Base-by-base conservation (phyloP, 2,113 vertebrate species). In the Cyphomyrus plagiostoma region DNA sequence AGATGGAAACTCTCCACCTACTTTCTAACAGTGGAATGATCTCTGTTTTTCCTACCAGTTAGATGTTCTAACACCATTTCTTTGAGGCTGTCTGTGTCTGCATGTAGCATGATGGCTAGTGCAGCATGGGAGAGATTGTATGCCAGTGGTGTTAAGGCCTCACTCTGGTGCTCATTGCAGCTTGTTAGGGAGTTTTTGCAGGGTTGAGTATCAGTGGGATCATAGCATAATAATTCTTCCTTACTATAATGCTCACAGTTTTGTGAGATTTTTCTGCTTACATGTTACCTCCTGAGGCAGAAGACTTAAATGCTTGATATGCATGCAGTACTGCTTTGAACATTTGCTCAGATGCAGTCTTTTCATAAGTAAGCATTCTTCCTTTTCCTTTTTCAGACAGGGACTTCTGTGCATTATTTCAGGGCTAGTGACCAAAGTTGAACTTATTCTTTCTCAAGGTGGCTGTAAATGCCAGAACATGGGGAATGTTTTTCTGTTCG, bases 91-190 rank as follows among this genome's bases (percentile, higher is more conserved):
- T 74, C 62, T 35, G 84, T 62, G 10, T 30, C 49, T 87, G 89
- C 89, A 90, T 87, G 89, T 13, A 42, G 89, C 89, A 90, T 90
- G 89, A 30, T 11, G 30, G 26, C 85, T 58, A 39, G 46, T 50
- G 9, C 45, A n/a, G 9, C 39, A 5, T 19, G 19, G 15, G 39
- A 42, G 48, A 53, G n/a, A 30, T n/a, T 45, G 6, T 39, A 15
- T 4, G 11, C 3, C 26, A 35, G 35, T n/a, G 42, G n/a, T 0
- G 1, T 58, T 39, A 30, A 42, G 42, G 42, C 15, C 62, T 53
- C 42, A 58, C 21, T 84, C 52, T n/a, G 77, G 39, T 58, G 30
- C 56, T 85, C 89, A 70, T 26, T 19, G 70, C 62, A 89, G 70
- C 70, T 50, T 74, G 13, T 35, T 77, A 26, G 10, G 42, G 58